These are phyloP conservation scores for Agonopterix heracliana DNA, from an alignment of 2,888 invertebrate genomes.

Conservation along the genomic window DNA sequence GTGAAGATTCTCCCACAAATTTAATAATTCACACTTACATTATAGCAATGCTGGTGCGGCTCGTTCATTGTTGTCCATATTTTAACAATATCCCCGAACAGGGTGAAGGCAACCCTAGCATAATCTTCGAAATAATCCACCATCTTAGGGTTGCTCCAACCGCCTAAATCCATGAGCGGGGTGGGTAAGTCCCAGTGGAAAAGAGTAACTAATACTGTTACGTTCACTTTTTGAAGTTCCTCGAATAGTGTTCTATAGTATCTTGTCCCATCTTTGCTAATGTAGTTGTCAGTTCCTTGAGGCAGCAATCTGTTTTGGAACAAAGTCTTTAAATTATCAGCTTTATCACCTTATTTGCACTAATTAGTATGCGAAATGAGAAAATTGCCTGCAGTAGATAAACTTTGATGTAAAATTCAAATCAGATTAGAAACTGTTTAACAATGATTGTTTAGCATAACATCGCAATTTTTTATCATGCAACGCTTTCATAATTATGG, in stretches of 20 bases:
- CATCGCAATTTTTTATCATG: too few relatives aligned
- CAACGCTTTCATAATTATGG: too few relatives aligned
- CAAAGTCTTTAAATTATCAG: neutral
- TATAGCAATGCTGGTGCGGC: slow-evolving; percentile 74
- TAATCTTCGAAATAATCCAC: slow-evolving; percentile 74
- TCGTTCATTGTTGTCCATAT: slow-evolving; percentile 88
- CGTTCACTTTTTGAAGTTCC: slow-evolving; percentile 78
- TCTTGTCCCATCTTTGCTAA: slow-evolving; percentile 81
- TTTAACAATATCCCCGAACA: slow-evolving; percentile 79
- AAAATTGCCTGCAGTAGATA: too few relatives aligned
- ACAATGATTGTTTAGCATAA: too few relatives aligned
- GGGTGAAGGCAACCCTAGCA: slow-evolving; percentile 70
- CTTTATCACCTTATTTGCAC: too few relatives aligned
- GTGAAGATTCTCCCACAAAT: too few relatives aligned
- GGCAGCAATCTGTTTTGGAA: slow-evolving; percentile 77
- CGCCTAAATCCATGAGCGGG: slow-evolving; percentile 66
- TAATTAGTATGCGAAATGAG: too few relatives aligned
- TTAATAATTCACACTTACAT: slow-evolving; percentile 33
- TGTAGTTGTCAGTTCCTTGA: slow-evolving; percentile 77
- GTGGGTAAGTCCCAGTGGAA: slow-evolving; percentile 79
- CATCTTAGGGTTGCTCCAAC: slow-evolving; percentile 70
- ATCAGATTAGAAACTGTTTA: too few relatives aligned
- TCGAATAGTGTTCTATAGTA: slow-evolving; percentile 87
- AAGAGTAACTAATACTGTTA: slow-evolving; percentile 81
- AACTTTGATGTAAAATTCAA: too few relatives aligned